These are phyloP conservation scores for Brachynemurus nebulosus DNA, from an alignment of 2,888 invertebrate species.

Conservation along the genomic window DNA sequence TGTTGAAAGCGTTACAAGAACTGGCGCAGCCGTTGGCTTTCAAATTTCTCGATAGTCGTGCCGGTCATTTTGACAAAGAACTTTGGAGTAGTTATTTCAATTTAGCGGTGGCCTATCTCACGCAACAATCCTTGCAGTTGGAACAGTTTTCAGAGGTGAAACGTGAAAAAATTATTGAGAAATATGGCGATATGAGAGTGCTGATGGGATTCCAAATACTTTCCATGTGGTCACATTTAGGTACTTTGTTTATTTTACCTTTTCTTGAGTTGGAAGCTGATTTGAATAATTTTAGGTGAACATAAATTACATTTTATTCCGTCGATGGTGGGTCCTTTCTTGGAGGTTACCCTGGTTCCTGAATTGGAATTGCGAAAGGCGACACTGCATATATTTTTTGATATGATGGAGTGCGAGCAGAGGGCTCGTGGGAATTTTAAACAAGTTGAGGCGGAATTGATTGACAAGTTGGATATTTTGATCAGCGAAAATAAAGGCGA, in stretches of 20 bases:
- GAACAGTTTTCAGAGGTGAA: slow-evolving; percentile 73
- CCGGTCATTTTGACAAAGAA: slow-evolving; percentile 63
- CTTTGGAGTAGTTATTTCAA: slow-evolving; percentile 61
- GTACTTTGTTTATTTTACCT: slow-evolving; percentile 27
- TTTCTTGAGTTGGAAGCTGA: not conserved
- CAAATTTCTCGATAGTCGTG: slow-evolving; percentile 57
- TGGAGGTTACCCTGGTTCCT: slow-evolving; percentile 85
- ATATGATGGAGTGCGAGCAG: slow-evolving; percentile 90
- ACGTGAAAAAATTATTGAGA: slow-evolving; percentile 59
- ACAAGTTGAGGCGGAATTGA: slow-evolving; percentile 83
- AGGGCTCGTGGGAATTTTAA: slow-evolving; percentile 72
- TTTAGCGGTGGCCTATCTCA: slow-evolving; percentile 64
- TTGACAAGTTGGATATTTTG: slow-evolving; percentile 83
- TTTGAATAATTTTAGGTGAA: slow-evolving; percentile 46
- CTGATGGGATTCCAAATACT: slow-evolving; percentile 85
- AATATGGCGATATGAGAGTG: slow-evolving; percentile 82
- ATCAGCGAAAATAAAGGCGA: slow-evolving; percentile 91
- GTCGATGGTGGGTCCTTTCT: slow-evolving; percentile 82
- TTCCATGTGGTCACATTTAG: slow-evolving; percentile 81
- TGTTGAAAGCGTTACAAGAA: slow-evolving; percentile 74
- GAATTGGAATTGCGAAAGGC: slow-evolving; percentile 75
- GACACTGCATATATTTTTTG: slow-evolving; percentile 83
- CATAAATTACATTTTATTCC: slow-evolving; percentile 83
- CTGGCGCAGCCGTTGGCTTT: slow-evolving; percentile 77
- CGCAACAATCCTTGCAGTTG: slow-evolving; percentile 65